Conservation (phyloP, 2,113 vertebrate genomes). For the Nycticebus coucang region DNA sequence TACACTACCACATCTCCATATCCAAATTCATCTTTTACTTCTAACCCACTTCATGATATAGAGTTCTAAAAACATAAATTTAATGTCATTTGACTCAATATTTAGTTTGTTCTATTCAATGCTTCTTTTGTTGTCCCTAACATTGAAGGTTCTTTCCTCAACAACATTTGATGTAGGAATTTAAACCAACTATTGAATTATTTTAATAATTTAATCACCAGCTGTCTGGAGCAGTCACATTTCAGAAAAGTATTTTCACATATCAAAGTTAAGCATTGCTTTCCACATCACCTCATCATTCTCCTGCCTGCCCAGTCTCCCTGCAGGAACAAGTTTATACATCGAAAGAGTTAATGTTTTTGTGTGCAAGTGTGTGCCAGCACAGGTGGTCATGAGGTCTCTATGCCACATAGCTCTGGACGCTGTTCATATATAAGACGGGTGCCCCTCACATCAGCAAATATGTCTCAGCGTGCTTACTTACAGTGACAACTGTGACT, state of each 20-base stretch:
- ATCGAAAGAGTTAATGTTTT: not conserved
- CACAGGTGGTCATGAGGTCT: fast-evolving
- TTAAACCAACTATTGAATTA: not conserved
- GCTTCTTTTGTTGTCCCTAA: not conserved
- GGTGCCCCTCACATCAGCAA: not conserved
- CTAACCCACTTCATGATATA: not conserved
- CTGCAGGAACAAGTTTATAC: not conserved
- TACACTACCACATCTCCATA: not conserved
- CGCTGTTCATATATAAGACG: fast-evolving
- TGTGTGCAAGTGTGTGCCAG: not conserved
- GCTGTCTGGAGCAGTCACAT: not conserved
- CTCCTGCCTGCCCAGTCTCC: not conserved
- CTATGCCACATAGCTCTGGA: fast-evolving
- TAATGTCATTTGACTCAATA: not conserved
- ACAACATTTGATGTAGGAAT: not conserved
- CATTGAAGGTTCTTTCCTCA: not conserved
- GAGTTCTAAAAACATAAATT: not conserved
- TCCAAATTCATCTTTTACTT: not conserved
- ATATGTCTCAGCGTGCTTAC: not conserved
- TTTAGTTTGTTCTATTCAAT: not conserved
- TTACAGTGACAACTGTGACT: not conserved
- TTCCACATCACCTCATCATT: not conserved
- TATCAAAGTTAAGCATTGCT: not conserved
- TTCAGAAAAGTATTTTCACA: not conserved
- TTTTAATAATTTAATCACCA: constrained; percentile 40